Conservation (phyloP, 2,888 invertebrate genomes). For the Dugesia japonica region DNA sequence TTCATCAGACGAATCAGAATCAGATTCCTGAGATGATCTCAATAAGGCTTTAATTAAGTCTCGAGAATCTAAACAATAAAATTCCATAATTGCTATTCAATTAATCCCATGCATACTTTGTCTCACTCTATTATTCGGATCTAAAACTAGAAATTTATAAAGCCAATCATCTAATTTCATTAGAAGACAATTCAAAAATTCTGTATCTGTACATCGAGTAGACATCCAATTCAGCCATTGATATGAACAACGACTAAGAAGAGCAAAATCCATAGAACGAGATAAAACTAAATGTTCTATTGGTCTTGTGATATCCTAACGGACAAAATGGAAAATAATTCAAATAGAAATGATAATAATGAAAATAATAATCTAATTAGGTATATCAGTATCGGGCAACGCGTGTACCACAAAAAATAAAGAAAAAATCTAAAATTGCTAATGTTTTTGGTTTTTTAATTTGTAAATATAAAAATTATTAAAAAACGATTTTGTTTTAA, state of each 20-base stretch:
- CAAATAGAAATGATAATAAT: too few relatives aligned
- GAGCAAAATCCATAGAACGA: not conserved
- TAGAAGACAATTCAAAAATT: not conserved
- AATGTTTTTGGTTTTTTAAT: too few relatives aligned
- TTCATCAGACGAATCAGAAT: not conserved
- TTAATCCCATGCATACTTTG: not conserved
- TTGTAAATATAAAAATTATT: too few relatives aligned
- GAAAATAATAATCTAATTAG: too few relatives aligned
- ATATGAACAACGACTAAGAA: not conserved
- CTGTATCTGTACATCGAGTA: not conserved
- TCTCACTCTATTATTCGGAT: not conserved
- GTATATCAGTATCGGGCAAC: too few relatives aligned
- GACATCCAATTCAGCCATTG: slow-evolving; percentile 14
- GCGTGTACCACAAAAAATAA: too few relatives aligned
- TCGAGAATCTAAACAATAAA: not conserved
- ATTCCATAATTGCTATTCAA: not conserved
- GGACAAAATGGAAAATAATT: not conserved
- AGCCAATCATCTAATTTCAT: not conserved
- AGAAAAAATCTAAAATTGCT: too few relatives aligned
- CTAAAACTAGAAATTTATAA: not conserved
- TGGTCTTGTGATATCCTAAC: not conserved
- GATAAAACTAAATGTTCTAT: not conserved
- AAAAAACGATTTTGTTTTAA: too few relatives aligned
- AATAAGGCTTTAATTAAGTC: not conserved
- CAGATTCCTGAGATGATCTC: not conserved